phyloP scores from a whole-genome alignment of 2,888 invertebrate species.

The Horisme vitalbata region DNA sequence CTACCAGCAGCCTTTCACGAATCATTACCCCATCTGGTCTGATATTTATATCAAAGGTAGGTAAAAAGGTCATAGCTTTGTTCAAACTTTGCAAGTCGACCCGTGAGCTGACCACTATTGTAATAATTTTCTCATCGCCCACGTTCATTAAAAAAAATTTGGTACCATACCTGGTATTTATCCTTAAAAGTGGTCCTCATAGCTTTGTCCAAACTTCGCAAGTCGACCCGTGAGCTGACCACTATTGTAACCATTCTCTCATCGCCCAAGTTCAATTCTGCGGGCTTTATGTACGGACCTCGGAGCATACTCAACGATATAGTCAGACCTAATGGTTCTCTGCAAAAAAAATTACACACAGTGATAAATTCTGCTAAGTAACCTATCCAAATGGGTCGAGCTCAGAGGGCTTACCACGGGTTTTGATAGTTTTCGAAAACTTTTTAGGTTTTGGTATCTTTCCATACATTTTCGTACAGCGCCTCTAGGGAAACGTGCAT shows the following conservation, averaged over 20 bases:
- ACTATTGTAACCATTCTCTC: conserved; percentile 34
- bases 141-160: too few species aligned
- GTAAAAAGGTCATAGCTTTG: conserved; percentile 39
- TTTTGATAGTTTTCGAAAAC: too few species aligned
- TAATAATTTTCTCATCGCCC: conserved; percentile 35
- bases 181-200: too few species aligned
- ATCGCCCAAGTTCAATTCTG: conserved; percentile 27
- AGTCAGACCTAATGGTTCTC: conserved; percentile 39
- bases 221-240: conserved; percentile 40
- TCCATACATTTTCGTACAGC: too few species aligned
- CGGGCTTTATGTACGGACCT: conserved; percentile 40
- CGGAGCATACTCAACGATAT: conserved; percentile 40
- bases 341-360: conserved; percentile 23
- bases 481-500: too few species aligned
- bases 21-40: conserved; percentile 34
- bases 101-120: conserved; percentile 38
- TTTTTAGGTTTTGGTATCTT: too few species aligned
- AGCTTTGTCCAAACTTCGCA: conserved; percentile 42
- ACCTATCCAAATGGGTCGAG: too few species aligned
- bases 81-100: conserved; percentile 43
- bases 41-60: conserved; percentile 52
- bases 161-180: too few species aligned
- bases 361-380: not conserved
- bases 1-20: too few species aligned
- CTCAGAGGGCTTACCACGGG: too few species aligned